These are phyloP conservation scores for Iguana delicatissima DNA, from an alignment of 2,797 vertebrate genomes.

Conservation along the genomic window DNA sequence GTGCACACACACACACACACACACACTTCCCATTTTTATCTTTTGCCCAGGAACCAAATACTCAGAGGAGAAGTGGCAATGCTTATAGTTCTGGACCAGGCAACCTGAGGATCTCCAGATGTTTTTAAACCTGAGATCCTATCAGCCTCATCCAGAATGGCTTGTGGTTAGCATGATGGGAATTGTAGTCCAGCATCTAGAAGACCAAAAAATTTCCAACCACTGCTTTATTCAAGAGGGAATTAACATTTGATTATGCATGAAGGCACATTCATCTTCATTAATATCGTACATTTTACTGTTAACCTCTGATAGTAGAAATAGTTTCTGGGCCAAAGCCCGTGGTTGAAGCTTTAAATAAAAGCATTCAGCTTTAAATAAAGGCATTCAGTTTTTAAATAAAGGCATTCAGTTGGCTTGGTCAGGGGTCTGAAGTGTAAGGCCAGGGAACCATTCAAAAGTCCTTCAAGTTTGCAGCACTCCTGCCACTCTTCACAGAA, in stretches of 20 bases:
- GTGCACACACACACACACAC: not conserved
- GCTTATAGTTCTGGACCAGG: not conserved
- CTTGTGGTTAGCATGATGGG: not conserved
- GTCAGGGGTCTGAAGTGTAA: not conserved
- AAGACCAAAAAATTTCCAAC: no score
- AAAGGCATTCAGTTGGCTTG: not conserved
- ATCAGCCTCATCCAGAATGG: not conserved
- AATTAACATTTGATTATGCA: not conserved
- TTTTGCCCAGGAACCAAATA: not conserved
- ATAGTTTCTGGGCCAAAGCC: not conserved
- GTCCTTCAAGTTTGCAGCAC: not conserved
- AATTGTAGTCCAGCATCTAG: not conserved
- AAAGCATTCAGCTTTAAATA: no score
- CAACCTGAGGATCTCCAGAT: not conserved
- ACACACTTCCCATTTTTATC: not conserved
- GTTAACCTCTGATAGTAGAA: not conserved
- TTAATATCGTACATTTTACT: not conserved
- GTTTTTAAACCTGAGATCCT: not conserved
- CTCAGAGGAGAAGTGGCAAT: not conserved
- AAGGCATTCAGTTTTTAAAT: not conserved
- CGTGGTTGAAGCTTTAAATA: not conserved
- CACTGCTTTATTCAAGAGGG: not conserved
- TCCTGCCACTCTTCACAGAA: not conserved
- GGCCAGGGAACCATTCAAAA: not conserved
- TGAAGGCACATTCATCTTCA: not conserved